Conservation (phyloP, 35 echinoderm and acorn worm genomes). For the Apostichopus californicus region DNA sequence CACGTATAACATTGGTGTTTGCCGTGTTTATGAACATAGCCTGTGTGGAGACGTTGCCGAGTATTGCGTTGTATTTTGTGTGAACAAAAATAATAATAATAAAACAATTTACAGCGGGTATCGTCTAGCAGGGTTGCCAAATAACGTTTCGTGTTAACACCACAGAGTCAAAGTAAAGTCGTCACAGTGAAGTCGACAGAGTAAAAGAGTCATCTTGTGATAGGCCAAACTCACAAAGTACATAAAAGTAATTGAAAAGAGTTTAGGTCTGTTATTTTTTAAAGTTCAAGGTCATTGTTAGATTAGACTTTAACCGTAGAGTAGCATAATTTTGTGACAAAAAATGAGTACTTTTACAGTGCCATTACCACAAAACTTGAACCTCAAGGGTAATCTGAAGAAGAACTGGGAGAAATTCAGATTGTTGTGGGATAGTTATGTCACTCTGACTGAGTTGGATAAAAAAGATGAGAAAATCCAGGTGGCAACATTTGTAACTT, state of each 20-base stretch:
- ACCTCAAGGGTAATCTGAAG: constrained; percentile 1
- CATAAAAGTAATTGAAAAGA: background rate
- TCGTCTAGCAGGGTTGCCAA: background rate
- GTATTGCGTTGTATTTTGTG: no score
- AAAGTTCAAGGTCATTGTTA: background rate
- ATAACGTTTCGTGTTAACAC: background rate
- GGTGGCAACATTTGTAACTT: constrained; percentile 42
- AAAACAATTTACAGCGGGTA: background rate
- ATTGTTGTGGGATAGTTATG: background rate
- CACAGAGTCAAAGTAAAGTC: background rate
- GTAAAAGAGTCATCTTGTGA: no score
- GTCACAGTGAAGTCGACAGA: no score
- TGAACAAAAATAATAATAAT: background rate
- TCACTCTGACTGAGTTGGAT: background rate
- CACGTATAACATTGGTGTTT: background rate
- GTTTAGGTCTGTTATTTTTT: background rate
- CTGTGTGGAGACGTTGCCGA: no score
- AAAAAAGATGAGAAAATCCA: constrained; percentile 13
- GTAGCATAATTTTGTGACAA: background rate
- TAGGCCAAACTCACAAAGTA: no score
- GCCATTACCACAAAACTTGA: constrained; percentile 6
- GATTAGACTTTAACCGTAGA: background rate
- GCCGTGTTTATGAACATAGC: background rate
- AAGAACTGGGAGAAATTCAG: constrained; percentile 21
- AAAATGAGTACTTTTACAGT: background rate